These are phyloP conservation scores for Troides oblongomaculatus DNA, from an alignment of 2,888 invertebrate genomes.

Conservation along the genomic window DNA sequence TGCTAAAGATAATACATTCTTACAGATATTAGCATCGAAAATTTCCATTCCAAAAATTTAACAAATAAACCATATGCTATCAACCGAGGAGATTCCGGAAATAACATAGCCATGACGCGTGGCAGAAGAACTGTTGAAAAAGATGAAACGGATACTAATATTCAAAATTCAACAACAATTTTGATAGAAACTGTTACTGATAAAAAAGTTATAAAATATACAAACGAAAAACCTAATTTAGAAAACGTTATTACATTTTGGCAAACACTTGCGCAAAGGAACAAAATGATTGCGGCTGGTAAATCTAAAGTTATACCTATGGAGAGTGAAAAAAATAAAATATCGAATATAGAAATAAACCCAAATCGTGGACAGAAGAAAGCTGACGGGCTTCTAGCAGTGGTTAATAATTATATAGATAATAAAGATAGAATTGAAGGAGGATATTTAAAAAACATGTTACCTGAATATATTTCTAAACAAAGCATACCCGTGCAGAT, in stretches of 20 bases:
- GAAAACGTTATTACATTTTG: constrained; percentile 44
- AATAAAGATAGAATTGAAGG: constrained; percentile 31
- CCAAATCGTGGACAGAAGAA: constrained; percentile 13
- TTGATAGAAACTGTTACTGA: not conserved
- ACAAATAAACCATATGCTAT: not conserved
- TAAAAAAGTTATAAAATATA: constrained; percentile 30
- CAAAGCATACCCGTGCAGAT: constrained; percentile 19
- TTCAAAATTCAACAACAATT: constrained; percentile 25
- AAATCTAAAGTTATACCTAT: not conserved
- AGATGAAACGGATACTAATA: constrained; percentile 19
- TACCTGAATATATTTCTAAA: constrained; percentile 41
- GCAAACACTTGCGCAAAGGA: constrained; percentile 26
- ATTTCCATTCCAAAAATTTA: not conserved
- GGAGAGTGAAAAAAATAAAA: constrained; percentile 1
- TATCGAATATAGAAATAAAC: constrained; percentile 15
- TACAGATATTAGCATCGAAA: constrained; percentile 5
- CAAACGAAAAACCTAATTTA: constrained; percentile 35
- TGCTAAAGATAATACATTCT: not conserved
- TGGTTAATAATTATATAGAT: constrained; percentile 30
- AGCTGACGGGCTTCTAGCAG: not conserved
- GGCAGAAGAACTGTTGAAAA: constrained; percentile 17
- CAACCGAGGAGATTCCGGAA: not conserved
- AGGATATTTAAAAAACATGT: constrained; percentile 41
- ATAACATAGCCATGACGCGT: not conserved
- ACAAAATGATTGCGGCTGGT: not conserved